phyloP scores from a whole-genome alignment of 2,888 invertebrate species.

The Calameuta pallipes region DNA sequence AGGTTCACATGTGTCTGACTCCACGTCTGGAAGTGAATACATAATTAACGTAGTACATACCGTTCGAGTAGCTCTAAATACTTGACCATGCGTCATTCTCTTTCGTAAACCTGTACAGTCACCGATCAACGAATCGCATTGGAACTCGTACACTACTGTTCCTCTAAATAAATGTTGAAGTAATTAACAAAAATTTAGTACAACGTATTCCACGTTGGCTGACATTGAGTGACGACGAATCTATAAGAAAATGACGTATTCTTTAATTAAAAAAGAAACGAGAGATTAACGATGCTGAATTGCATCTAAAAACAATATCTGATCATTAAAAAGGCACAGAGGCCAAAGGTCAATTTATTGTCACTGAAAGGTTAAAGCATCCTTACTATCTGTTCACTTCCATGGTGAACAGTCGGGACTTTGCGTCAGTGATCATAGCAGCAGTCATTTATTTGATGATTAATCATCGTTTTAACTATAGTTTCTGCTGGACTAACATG shows the following conservation, averaged over 20 bases:
- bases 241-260: neutral
- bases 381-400: neutral
- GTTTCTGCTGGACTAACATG: no score
- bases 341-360: neutral
- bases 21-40: neutral
- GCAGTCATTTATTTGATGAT: no score
- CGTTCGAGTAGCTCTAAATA: neutral
- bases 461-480: no score
- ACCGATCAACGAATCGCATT: neutral
- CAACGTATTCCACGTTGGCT: neutral
- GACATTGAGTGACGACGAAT: neutral
- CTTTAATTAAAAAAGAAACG: neutral
- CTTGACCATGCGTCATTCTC: neutral
- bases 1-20: neutral
- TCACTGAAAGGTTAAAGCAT: neutral
- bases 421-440: no score
- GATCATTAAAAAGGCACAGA: neutral
- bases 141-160: neutral
- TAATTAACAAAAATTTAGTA: neutral
- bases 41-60: neutral
- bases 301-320: neutral
- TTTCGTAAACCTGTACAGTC: neutral
- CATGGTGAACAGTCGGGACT: no score
- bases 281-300: neutral
- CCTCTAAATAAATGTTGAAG: neutral